These are phyloP conservation scores for Erythrocercus mccallii DNA, from an alignment of 2,113 vertebrate species.

Conservation along the genomic window DNA sequence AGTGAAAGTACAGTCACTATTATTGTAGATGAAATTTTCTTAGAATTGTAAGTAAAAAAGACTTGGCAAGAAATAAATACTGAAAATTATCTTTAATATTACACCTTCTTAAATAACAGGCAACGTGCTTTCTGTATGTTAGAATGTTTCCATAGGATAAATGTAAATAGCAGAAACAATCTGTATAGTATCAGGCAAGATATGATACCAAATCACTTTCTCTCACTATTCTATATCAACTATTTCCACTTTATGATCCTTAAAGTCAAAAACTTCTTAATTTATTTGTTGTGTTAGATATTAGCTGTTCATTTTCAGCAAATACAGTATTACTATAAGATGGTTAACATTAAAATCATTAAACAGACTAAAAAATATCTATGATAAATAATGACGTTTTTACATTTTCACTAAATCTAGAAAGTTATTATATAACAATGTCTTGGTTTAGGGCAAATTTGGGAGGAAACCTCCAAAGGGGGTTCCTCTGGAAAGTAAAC, in stretches of 20 bases:
- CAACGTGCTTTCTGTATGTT: neutral
- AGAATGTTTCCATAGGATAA: neutral
- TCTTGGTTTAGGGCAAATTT: too few species aligned
- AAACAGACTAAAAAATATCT: neutral
- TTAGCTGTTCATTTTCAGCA: neutral
- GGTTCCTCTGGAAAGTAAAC: too few species aligned
- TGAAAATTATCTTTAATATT: neutral
- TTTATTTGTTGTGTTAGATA: neutral
- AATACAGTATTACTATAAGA: neutral
- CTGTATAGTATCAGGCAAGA: fast-evolving
- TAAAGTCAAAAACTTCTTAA: neutral
- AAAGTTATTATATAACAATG: neutral
- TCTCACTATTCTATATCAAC: neutral
- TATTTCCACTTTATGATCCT: neutral
- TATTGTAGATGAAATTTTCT: neutral
- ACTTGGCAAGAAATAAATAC: neutral
- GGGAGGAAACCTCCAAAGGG: too few species aligned
- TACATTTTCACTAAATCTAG: neutral
- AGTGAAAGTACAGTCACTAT: neutral
- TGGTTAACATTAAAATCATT: neutral
- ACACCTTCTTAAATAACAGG: neutral
- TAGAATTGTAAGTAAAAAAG: neutral
- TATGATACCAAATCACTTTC: neutral
- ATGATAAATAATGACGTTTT: neutral
- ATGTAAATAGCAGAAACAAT: neutral